Evolutionary conservation across 2,888 invertebrate species (phyloP), one percentile per base, ranked within the genome.

Genomic region (Drosophila eohydei): DNA sequence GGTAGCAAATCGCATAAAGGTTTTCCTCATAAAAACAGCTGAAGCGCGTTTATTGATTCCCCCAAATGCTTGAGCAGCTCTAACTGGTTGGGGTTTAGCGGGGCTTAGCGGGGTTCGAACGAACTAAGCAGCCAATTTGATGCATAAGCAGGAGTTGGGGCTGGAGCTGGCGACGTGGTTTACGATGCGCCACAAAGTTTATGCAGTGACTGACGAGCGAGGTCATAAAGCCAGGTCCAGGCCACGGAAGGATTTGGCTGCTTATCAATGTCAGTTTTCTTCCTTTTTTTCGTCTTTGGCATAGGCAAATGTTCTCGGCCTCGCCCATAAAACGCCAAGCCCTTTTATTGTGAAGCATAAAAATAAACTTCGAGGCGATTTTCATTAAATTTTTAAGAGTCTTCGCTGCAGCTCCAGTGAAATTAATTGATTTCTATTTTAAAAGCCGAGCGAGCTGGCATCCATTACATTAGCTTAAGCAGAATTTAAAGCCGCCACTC

Each of bases 101-200:
- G 46, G 16, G 2, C 12, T 5, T 34, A 50, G 21, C 3, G 21
- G 21, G 43, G 38, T 9, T 41, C 30, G 40, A 34, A 11, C 3
- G 4, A 55, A 63, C 74, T 83, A 83, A 83, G 83, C 78, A 83
- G 82, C 83, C 82, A 83, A 83, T 83, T 83, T 83, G 79, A 79
- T 77, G 72, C 71, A 74, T 74, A 74, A 82, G 77, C 67, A 58
- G 44, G 54, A 70, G 56, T 34, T 58, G 28, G 16, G 16, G 30
- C 2, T 30, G 28, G 14, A 46, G 30, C n/a, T 43, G 71, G 64
- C 64, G 54, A 57, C 56, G 55, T 46, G 64, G 62, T 83, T 83
- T 83, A 83, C 83, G 83, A 83, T 78, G 83, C 83, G 81, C 81
- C 81, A 80, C 81, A 80, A 83, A 81, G 62, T 83, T 83, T 83